Percentiles rank a stretch among this genome's conserved stretches.
Evolutionary conservation across 2,888 invertebrate species (phyloP).

Genomic region (Amblyjoppa fuscipennis): DNA sequence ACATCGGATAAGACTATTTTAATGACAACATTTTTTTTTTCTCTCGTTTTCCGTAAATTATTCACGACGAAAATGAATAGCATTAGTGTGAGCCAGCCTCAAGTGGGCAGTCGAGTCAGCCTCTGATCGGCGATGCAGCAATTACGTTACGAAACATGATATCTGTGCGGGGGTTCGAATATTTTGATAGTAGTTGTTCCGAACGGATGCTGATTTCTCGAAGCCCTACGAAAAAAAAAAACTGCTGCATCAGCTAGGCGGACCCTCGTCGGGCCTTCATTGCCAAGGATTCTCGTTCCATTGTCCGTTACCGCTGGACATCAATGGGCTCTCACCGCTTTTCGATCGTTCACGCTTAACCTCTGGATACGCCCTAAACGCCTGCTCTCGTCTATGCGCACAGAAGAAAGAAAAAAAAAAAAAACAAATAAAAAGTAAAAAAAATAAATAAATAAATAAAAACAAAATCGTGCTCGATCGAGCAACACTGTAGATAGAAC

Average conservation of each 20-base stretch:
- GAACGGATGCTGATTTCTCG: conserved; percentile 31
- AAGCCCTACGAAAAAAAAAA: background rate
- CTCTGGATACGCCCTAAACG: background rate
- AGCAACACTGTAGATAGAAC: background rate
- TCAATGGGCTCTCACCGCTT: conserved; percentile 42
- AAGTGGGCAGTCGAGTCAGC: background rate
- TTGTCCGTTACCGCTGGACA: conserved; percentile 53
- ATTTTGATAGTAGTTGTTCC: background rate
- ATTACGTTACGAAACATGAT: background rate
- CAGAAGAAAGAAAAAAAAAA: background rate
- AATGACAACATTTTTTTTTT: background rate
- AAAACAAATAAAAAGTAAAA: background rate
- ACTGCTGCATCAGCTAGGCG: conserved; percentile 40
- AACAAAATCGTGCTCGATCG: background rate
- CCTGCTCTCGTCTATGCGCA: background rate
- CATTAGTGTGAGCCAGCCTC: background rate
- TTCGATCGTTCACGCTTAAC: conserved; percentile 58
- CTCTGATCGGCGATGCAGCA: background rate
- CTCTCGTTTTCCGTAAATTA: background rate
- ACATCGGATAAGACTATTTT: too few species aligned
- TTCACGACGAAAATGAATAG: background rate
- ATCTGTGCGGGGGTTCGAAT: background rate
- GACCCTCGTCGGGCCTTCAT: conserved; percentile 4
- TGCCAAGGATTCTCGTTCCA: conserved; percentile 28
- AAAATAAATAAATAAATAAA: background rate